Conservation (phyloP, 2,113 vertebrate species). For the Paedocypris sp. region DNA sequence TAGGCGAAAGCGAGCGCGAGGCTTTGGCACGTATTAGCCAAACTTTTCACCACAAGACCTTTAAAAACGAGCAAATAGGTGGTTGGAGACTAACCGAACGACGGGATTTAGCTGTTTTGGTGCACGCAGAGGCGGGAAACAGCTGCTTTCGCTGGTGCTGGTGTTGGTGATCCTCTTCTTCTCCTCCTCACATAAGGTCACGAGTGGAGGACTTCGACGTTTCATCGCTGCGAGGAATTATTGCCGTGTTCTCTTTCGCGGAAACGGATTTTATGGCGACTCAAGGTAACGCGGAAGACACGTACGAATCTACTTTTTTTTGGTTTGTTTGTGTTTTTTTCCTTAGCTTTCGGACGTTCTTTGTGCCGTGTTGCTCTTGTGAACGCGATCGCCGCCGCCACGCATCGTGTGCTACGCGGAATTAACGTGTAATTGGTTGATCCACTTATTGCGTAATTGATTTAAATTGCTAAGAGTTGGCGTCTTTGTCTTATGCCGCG, state of each 20-base stretch:
- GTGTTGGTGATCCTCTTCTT: constrained; percentile 23
- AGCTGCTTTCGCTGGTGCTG: constrained; percentile 33
- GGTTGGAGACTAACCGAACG: constrained; percentile 22
- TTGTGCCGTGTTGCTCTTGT: not conserved
- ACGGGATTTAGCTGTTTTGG: not conserved
- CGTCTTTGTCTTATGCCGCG: not conserved
- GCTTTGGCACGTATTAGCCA: constrained; percentile 39
- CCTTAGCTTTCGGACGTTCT: not conserved
- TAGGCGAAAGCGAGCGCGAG: constrained; percentile 38
- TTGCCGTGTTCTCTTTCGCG: constrained; percentile 35
- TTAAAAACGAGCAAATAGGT: constrained; percentile 4
- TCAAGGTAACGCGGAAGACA: constrained; percentile 29
- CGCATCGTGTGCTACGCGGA: not conserved
- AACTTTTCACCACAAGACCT: constrained; percentile 31
- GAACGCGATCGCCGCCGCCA: not conserved
- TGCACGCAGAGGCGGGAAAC: constrained; percentile 35
- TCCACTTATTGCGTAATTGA: not conserved
- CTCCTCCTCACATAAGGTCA: constrained; percentile 10
- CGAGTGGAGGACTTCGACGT: constrained; percentile 39
- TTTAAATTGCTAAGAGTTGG: not conserved
- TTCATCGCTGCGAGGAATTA: constrained; percentile 37
- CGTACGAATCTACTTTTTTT: constrained; percentile 2
- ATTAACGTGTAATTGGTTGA: not conserved
- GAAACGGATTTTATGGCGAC: constrained; percentile 22
- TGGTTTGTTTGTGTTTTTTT: not conserved